Percentiles rank a stretch among this genome's conserved stretches.
Conservation (phyloP, 2,797 vertebrate genomes). For the Smutsia gigantea region DNA sequence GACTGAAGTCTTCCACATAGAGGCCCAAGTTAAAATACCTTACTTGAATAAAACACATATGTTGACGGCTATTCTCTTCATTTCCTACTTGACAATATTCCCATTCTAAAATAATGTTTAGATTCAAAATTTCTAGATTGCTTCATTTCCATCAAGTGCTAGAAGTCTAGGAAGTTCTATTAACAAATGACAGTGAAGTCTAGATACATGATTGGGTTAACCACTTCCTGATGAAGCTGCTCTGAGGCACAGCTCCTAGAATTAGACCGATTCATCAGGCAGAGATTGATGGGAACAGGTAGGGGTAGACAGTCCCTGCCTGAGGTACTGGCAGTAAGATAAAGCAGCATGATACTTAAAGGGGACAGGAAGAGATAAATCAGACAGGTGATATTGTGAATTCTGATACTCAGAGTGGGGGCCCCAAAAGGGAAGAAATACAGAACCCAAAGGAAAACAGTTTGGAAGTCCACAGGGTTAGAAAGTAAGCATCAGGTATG, state of each 20-base stretch:
- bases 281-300: not conserved
- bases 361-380: not conserved
- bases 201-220: not conserved
- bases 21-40: conserved; percentile 55
- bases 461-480: not conserved
- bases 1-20: conserved; percentile 18
- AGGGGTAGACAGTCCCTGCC: not conserved
- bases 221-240: not conserved
- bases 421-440: not conserved
- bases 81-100: conserved; percentile 41
- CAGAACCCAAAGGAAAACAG: not conserved
- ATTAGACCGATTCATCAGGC: not conserved
- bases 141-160: conserved; percentile 31
- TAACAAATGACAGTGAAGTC: conserved; percentile 34
- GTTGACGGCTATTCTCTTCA: conserved; percentile 35
- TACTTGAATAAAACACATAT: conserved; percentile 37
- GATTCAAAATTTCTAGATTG: conserved; percentile 13
- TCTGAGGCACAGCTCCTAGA: not conserved
- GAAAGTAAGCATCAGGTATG: not conserved
- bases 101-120: not conserved
- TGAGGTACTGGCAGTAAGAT: not conserved
- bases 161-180: not conserved
- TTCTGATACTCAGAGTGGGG: not conserved
- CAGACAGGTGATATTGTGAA: not conserved
- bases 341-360: not conserved